Base-by-base conservation (phyloP, 2,888 invertebrate species). In the Dromius quadrimaculatus region DNA sequence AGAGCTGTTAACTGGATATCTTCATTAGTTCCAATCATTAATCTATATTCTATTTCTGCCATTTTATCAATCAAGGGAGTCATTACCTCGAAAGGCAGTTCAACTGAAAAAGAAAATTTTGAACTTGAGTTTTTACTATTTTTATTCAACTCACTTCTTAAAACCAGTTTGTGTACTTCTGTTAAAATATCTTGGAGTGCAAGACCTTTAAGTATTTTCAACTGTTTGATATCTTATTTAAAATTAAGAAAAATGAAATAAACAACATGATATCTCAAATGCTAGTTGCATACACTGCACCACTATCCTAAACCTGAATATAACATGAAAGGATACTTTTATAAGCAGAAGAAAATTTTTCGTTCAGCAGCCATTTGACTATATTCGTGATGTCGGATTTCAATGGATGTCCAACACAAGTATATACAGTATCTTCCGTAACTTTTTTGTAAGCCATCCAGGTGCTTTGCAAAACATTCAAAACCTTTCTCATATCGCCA, bases 401-500 rank as follows among this genome's bases (percentile, higher is more conserved):
- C 15, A 95, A 84, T 1, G 99, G 99, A 83, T 99, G 98, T 0
- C 98, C 99, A 23, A 98, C 97, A 82, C 98, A 99, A 1, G 91
- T 90, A 82, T 99, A 99, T 1, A 94, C 98, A 80, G 91, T 92
- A 75, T 93, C 91, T 83, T 97, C 97, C 20, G 90, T 93, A 28
- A 99, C 94, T 74, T 87, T 85, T 75, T 92, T 92, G 82, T 92
- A 96, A 1, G 98, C 97, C 83, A 98, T 90, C 83, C 94, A 93
- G 8, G 97, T 95, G 84, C 97, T 96, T 85, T 99, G 98, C 59
- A 99, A 85, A 17, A 98, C 93, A 83, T 99, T 99, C 17, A 99
- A 83, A 0, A 98, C 96, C 82, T 94, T 95, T 75, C 99, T 88
- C 99, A 99, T 99, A 83, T 99, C 99, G 8, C 99, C 99, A 71